Percentiles rank a stretch among this genome's conserved stretches.
Conservation (phyloP, 2,888 invertebrate genomes). For the Crematogaster levior region DNA sequence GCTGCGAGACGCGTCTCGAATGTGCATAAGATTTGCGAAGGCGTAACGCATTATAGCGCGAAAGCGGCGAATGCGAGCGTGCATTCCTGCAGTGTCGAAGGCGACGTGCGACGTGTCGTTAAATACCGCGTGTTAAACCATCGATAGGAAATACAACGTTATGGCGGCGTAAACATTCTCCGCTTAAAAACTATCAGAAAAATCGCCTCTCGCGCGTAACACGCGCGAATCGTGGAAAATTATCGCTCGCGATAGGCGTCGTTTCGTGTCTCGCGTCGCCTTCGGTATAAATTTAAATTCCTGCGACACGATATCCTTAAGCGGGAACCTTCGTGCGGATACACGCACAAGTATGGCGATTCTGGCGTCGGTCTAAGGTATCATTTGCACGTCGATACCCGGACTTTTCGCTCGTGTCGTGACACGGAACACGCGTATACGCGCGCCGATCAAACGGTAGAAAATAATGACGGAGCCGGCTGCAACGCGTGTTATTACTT, state of each 20-base stretch:
- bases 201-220: conserved; percentile 5
- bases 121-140: not conserved
- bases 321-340: not conserved
- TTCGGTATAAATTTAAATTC: conserved; percentile 42
- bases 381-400: conserved; percentile 52
- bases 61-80: conserved; percentile 55
- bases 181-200: not conserved
- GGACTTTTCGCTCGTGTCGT: conserved; percentile 32
- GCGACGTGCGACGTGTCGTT: conserved; percentile 11
- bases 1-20: conserved; percentile 12
- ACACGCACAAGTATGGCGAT: conserved; percentile 21
- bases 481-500: conserved; percentile 48
- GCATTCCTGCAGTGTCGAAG: conserved; percentile 54
- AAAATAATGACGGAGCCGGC: conserved; percentile 42
- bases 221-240: conserved; percentile 33
- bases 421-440: conserved; percentile 49
- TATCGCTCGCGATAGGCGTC: conserved; percentile 8
- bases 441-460: conserved; percentile 41
- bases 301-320: conserved; percentile 32
- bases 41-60: conserved; percentile 56
- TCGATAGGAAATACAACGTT: not conserved
- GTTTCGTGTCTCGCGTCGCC: conserved; percentile 21
- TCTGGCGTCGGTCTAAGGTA: conserved; percentile 23
- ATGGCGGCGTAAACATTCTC: not conserved
- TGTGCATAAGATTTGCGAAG: conserved; percentile 47